These are phyloP conservation scores for Steinernema carpocapsae DNA, from an alignment of 2,888 invertebrate species.

Conservation along the genomic window DNA sequence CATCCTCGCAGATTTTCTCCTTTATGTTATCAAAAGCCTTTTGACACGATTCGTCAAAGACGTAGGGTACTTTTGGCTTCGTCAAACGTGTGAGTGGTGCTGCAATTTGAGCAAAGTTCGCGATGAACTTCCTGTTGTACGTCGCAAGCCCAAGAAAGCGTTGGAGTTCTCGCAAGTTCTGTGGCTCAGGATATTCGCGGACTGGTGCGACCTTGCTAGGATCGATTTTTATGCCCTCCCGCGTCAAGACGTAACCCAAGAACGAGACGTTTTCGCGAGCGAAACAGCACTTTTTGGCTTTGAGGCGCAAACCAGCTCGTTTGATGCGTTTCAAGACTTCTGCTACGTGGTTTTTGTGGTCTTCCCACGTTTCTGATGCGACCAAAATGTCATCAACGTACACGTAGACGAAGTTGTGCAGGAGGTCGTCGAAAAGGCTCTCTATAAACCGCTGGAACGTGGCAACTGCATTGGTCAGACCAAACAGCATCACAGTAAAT, in stretches of 20 bases:
- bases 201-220: conserved; percentile 37
- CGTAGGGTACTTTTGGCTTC: conserved; percentile 40
- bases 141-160: conserved; percentile 49
- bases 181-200: conserved; percentile 39
- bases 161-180: conserved; percentile 38
- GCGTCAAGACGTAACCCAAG: conserved; percentile 39
- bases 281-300: conserved; percentile 39
- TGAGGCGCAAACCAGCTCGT: conserved; percentile 37
- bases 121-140: conserved; percentile 53
- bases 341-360: conserved; percentile 41
- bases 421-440: conserved; percentile 40
- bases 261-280: conserved; percentile 24
- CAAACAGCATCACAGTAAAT: too few species aligned
- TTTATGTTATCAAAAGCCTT: conserved; percentile 47
- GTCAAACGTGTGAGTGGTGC: conserved; percentile 45
- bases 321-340: conserved; percentile 40
- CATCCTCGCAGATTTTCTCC: conserved; percentile 36
- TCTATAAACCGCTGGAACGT: conserved; percentile 60
- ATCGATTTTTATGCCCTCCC: too few species aligned
- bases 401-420: conserved; percentile 38
- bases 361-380: conserved; percentile 39
- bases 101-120: too few species aligned
- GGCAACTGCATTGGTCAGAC: conserved; percentile 52
- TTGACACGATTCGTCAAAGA: conserved; percentile 41
- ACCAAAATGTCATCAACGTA: too few species aligned